Evolutionary conservation across 2,888 invertebrate species (phyloP), one percentile per base, ranked within the genome.

Genomic region (Pyrrhosoma nymphula): DNA sequence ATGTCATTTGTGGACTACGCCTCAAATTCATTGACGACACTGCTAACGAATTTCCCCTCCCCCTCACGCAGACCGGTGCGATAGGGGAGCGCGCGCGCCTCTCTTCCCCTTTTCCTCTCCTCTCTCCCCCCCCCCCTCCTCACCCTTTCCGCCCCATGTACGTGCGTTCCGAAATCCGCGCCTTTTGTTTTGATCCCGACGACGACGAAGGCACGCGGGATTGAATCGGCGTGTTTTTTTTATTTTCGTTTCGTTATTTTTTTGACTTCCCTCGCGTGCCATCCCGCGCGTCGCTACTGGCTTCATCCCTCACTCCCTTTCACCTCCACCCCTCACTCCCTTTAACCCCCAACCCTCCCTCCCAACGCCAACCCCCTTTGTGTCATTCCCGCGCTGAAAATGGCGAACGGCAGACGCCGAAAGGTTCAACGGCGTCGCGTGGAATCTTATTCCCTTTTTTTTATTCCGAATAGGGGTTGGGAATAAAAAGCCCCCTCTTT

Each of bases 131-230:
- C 35, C 10, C 69, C 26, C n/a, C 26, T 14, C 35, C 82, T 14
- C 35, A 12, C 82, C 35, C 69, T 4, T n/a, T 6, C 69, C 26
- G 0, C 26, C n/a, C 69, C 16, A 35, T 35, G 0, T 35, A 10
- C 82, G 0, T 35, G 2, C 26, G 60, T n/a, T 1, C 23, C n/a
- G 69, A 26, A 82, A 35, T 35, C 35, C 82, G 35, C 82, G 82
- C 35, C 82, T 82, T 60, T 82, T 82, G 82, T 82, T 82, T 82
- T 82, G 82, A 82, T 82, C 35, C 60, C 20, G 60, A 60, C 82
- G 69, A 63, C 63, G n/a, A 47, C 47, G 69, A 69, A 47, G 69
- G 69, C 69, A 69, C 69, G 69, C 69, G 82, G 82, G 30, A 35
- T 35, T 82, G 82, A 82, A 82, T 82, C 35, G 69, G 35, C 30